Percentiles rank a stretch among this genome's conserved stretches.
Conservation (phyloP, 2,113 vertebrate genomes). For the Sphyrna mokarran region DNA sequence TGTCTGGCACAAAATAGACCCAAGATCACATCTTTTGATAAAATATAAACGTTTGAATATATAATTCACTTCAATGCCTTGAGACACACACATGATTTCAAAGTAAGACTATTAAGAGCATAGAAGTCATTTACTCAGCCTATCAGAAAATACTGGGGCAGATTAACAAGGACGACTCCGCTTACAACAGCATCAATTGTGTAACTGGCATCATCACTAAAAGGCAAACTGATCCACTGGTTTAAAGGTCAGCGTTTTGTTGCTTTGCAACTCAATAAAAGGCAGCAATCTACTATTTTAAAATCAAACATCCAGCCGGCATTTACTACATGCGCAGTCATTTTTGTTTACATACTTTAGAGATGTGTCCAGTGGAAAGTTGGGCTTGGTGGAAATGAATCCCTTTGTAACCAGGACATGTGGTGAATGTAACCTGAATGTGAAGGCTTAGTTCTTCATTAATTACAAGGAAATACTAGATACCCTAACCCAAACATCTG, state of each 20-base stretch:
- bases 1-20: not conserved
- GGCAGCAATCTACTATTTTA: slow-evolving; percentile 21
- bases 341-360: not conserved
- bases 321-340: not conserved
- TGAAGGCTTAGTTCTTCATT: slow-evolving; percentile 27
- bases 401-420: slow-evolving; percentile 22
- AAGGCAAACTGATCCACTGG: not conserved
- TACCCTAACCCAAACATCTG: slow-evolving; percentile 16
- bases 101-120: not conserved
- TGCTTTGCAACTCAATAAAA: slow-evolving; percentile 36
- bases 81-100: not conserved
- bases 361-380: not conserved
- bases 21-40: not conserved
- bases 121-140: not conserved
- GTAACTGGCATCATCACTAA: not conserved
- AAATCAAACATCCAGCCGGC: slow-evolving; percentile 6
- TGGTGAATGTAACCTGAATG: slow-evolving; percentile 17
- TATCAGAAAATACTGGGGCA: not conserved
- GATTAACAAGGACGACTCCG: not conserved
- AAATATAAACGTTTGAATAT: not conserved
- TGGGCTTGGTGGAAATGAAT: not conserved
- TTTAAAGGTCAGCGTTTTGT: slow-evolving; percentile 25
- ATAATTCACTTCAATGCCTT: not conserved
- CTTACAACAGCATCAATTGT: not conserved
- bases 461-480: slow-evolving; percentile 26